Conservation (phyloP, 2,888 invertebrate genomes). For the Hermodice carunculata region DNA sequence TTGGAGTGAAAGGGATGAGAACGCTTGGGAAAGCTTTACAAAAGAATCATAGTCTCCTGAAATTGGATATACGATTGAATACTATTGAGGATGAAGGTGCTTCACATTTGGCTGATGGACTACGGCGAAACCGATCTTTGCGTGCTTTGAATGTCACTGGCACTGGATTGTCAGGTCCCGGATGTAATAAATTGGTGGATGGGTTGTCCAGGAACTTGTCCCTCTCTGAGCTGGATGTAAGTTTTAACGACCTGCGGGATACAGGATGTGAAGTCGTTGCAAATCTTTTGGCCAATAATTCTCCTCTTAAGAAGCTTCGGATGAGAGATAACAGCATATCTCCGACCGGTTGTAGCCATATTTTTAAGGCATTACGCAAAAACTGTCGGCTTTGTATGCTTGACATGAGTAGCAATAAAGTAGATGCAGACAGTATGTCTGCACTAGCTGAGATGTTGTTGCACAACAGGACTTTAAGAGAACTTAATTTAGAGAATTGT, state of each 20-base stretch:
- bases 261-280: conserved; percentile 55
- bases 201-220: conserved; percentile 49
- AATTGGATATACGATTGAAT: conserved; percentile 62
- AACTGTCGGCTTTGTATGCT: conserved; percentile 56
- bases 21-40: conserved; percentile 48
- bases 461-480: conserved; percentile 53
- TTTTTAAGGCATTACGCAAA: conserved; percentile 55
- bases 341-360: conserved; percentile 55
- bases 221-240: conserved; percentile 61
- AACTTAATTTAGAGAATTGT: conserved; percentile 64
- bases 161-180: conserved; percentile 54
- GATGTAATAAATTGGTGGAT: conserved; percentile 49
- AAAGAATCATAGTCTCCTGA: conserved; percentile 48
- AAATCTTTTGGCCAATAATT: conserved; percentile 53
- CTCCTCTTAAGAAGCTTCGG: conserved; percentile 54
- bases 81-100: conserved; percentile 57
- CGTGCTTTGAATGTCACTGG: conserved; percentile 60
- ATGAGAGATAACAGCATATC: conserved; percentile 60
- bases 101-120: conserved; percentile 47
- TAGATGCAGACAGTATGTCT: conserved; percentile 57
- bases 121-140: conserved; percentile 51
- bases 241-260: conserved; percentile 64
- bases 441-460: conserved; percentile 57
- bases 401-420: conserved; percentile 63
- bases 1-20: conserved; percentile 52